Evolutionary conservation across 2,888 invertebrate species (phyloP), one percentile per base, ranked within the genome.

Genomic region (Anticlea derivata): DNA sequence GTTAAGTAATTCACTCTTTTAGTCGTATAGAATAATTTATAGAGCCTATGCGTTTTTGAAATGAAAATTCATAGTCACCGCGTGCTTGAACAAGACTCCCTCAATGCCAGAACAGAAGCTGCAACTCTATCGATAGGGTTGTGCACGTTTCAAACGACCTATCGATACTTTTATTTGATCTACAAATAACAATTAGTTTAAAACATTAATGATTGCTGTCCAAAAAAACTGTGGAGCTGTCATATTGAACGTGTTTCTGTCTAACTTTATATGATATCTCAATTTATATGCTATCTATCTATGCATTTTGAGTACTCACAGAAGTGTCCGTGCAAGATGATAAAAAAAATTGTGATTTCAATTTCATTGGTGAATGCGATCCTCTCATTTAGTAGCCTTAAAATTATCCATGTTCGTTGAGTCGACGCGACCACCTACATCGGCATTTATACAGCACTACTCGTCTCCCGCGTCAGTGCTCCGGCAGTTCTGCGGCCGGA

Each of bases 401-500:
- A n/a, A n/a, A n/a, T n/a, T 13, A n/a, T 13, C 10, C 22, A 2
- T 34, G 24, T 47, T 50, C 47, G 29, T 47, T 39, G 8, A 33
- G 10, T 45, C 37, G 49, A 41, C n/a, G n/a, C n/a, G n/a, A n/a
- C n/a, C n/a, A n/a, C n/a, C n/a, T n/a, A n/a, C 38, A 50, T 54
- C 50, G 54, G 41, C 41, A 45, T 45, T n/a, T 20, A 31, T 31
- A 7, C 39, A 27, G 20, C 53, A 31, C 38, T 31, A 12, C 27
- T 33, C 30, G 12, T 20, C 39, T 10, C 12, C 12, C 53, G 39
- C 50, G 50, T 43, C 55, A 43, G 44, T 51, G 35, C 27, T 54
- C 38, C 52, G 47, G 49, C 49, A 11, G 45, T 29, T 48, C 48
- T 27, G 52, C 38, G 56, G 57, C 60, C 67, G 68, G 68, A 68